Base-by-base conservation (phyloP, 2,797 vertebrate species). In the Crocidura indochinensis region DNA sequence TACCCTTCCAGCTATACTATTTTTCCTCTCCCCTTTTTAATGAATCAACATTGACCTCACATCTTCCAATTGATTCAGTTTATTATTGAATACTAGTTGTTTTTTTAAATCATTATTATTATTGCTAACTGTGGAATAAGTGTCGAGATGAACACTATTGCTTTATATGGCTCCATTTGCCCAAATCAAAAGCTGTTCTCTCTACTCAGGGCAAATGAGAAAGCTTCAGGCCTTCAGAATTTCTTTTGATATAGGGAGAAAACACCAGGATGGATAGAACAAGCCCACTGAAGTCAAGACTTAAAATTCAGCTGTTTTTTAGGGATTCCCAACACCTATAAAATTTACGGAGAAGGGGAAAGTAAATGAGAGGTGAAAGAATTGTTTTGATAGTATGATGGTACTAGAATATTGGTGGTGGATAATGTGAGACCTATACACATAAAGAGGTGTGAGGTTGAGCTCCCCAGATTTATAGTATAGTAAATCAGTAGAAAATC, bases 51-150 rank as follows among this genome's bases (percentile, higher is more conserved):
- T 5, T 77, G 72, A 93, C 75, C 80, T 97, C 88, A 94, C 8
- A 92, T 82, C 65, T 96, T 97, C 91, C 91, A 94, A 88, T 94
- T 97, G 67, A 87, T 87, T 96, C 75, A 68, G 78, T 90, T 73
- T 64, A 68, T 53, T 62, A 64, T 71, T 84, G 0, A 62, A 5
- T 10, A 64, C 8, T 64, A 20, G 22, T 26, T 19, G 17, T 62
- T 46, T 49, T 91, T 31, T 88, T 78, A 38, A 38, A 38, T 38
- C 38, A 38, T 38, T 38, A 38, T 38, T 38, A 38, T 38, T 38
- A 38, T 88, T 24, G 73, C 60, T 62, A 84, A 49, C 67, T 68
- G 20, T 93, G 94, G 82, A 95, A 68, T 94, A 96, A 89, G 65
- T 60, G 68, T 86, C 44, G 5, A 15, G 71, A 83, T 20, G 62